Conservation (phyloP, 2,888 invertebrate genomes). For the Hydropsyche betteni region DNA sequence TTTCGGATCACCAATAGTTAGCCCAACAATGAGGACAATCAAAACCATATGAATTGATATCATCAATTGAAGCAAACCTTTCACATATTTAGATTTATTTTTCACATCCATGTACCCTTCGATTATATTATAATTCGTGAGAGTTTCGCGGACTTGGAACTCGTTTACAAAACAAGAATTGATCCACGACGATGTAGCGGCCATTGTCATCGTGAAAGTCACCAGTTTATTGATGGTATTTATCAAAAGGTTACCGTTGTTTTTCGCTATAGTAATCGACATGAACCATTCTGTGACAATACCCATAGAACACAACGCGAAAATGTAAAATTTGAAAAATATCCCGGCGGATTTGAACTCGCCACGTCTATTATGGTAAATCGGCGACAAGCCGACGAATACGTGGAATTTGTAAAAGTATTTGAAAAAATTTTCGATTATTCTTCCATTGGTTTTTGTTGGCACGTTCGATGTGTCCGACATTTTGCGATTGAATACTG, state of each 20-base stretch:
- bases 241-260: not conserved
- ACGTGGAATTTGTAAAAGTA: slow-evolving; percentile 20
- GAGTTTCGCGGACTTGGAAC: not conserved
- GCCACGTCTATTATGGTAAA: not conserved
- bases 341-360: not conserved
- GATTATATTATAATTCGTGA: not conserved
- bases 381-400: not conserved
- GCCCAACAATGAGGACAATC: not conserved
- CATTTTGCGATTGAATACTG: too few species aligned
- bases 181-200: not conserved
- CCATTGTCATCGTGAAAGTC: slow-evolving; percentile 8
- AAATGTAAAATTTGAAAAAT: not conserved
- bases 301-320: not conserved
- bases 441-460: too few species aligned
- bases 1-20: slow-evolving; percentile 8
- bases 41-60: not conserved
- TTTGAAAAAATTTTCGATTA: slow-evolving; percentile 7
- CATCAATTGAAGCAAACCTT: not conserved
- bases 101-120: not conserved
- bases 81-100: not conserved
- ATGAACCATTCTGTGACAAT: not conserved
- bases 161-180: not conserved
- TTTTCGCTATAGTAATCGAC: not conserved
- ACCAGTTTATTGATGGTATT: slow-evolving; percentile 5
- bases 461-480: too few species aligned